phyloP scores from a whole-genome alignment of 2,797 vertebrate species.

The Choloepus didactylus region DNA sequence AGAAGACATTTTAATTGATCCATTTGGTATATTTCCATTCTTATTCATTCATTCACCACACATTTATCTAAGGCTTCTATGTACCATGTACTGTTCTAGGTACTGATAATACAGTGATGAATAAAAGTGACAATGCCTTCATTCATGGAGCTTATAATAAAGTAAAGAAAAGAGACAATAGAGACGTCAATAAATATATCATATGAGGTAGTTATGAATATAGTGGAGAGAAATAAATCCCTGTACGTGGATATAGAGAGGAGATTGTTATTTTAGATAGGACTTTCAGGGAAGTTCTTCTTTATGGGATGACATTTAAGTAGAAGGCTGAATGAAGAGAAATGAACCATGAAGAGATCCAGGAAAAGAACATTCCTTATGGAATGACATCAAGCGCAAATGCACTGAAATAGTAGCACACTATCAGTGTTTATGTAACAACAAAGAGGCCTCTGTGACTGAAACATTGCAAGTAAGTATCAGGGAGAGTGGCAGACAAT shows the following conservation, averaged over 20 bases:
- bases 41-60: background rate
- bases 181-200: background rate
- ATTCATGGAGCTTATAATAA: constrained; percentile 6
- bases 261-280: background rate
- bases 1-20: background rate
- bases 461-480: background rate
- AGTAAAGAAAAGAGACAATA: background rate
- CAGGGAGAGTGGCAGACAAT: background rate
- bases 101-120: background rate
- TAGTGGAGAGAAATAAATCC: background rate
- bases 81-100: background rate
- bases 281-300: background rate
- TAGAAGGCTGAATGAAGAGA: constrained; percentile 44
- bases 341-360: background rate
- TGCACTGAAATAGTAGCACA: constrained; percentile 12
- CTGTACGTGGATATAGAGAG: background rate
- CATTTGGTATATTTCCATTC: constrained; percentile 12
- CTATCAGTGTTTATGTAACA: background rate
- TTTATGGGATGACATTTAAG: constrained; percentile 28
- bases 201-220: background rate
- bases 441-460: background rate
- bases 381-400: background rate
- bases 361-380: background rate
- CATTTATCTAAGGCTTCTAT: constrained; percentile 11
- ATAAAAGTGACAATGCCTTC: background rate